These are phyloP conservation scores for Limonius californicus DNA, from an alignment of 1,140 invertebrate genomes.

Conservation along the genomic window DNA sequence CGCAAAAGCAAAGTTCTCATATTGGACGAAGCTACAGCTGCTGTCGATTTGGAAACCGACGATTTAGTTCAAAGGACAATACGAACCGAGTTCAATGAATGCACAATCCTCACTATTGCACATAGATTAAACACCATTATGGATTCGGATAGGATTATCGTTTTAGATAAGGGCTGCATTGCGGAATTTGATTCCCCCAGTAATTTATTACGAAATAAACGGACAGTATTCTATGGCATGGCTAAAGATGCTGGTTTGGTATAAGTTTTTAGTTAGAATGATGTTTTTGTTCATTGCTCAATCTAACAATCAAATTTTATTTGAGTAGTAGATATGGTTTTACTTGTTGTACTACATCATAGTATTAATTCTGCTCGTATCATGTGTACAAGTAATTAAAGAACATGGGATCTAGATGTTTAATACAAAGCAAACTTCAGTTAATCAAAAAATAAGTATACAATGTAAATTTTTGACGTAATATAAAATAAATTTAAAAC, in stretches of 20 bases:
- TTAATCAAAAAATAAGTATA: too few relatives aligned
- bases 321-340: too few relatives aligned
- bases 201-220: slow-evolving; percentile 68
- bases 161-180: slow-evolving; percentile 81
- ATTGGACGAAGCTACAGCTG: slow-evolving; percentile 90
- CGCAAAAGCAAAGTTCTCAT: slow-evolving; percentile 87
- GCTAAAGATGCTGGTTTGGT: slow-evolving; percentile 84
- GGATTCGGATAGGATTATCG: slow-evolving; percentile 88
- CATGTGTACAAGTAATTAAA: too few relatives aligned
- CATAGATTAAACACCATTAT: slow-evolving; percentile 93
- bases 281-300: too few relatives aligned
- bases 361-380: too few relatives aligned
- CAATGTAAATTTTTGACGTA: too few relatives aligned
- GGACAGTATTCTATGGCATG: slow-evolving; percentile 87
- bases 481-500: too few relatives aligned
- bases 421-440: too few relatives aligned
- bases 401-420: too few relatives aligned
- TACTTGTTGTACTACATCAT: too few relatives aligned
- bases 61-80: slow-evolving; percentile 91
- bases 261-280: too few relatives aligned
- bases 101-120: slow-evolving; percentile 91
- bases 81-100: slow-evolving; percentile 79
- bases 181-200: slow-evolving; percentile 78
- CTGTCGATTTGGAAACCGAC: slow-evolving; percentile 91
- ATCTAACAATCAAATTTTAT: too few relatives aligned